A percentile compares a stretch with the other conserved stretches of the same genome.
phyloP scores from a whole-genome alignment of 1,140 invertebrate species.

The Philotrypesis tridentata region DNA sequence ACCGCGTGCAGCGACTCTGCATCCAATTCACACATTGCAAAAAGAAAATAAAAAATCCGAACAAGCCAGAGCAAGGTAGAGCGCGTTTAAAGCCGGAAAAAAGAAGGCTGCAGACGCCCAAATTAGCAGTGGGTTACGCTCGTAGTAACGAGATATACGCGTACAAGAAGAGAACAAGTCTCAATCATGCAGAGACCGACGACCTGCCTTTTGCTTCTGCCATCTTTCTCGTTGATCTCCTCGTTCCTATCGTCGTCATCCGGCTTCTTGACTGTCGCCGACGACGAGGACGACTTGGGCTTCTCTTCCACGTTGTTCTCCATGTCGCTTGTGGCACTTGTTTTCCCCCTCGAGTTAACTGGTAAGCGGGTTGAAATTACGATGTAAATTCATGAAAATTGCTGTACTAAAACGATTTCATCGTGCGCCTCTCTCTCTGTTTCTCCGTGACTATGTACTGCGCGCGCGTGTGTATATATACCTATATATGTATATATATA shows the following conservation, averaged over 20 bases:
- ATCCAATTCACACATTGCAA: too few relatives aligned
- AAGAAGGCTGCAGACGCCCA: too few relatives aligned
- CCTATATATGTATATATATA: not conserved
- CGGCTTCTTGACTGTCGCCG: slow-evolving; percentile 27
- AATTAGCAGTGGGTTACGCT: not conserved
- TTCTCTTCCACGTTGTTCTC: slow-evolving; percentile 68
- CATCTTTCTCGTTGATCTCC: slow-evolving; percentile 68
- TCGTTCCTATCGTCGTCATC: slow-evolving; percentile 66
- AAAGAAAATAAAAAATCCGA: not conserved
- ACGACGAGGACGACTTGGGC: slow-evolving; percentile 54
- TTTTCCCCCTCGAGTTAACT: not conserved
- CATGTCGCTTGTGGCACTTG: not conserved
- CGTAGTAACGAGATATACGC: not conserved
- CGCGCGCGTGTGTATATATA: not conserved
- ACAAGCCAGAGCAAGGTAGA: not conserved
- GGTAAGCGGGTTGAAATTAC: not conserved
- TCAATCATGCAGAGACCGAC: not conserved
- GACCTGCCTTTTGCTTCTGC: slow-evolving; percentile 65
- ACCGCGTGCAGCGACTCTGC: not conserved
- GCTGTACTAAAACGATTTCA: not conserved
- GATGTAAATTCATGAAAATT: slow-evolving; percentile 19
- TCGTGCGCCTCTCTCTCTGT: not conserved
- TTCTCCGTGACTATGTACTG: not conserved
- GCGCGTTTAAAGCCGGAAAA: not conserved
- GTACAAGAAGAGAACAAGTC: not conserved